Evolutionary conservation across 2,888 invertebrate species (phyloP).

Genomic region (Tineola bisselliella): DNA sequence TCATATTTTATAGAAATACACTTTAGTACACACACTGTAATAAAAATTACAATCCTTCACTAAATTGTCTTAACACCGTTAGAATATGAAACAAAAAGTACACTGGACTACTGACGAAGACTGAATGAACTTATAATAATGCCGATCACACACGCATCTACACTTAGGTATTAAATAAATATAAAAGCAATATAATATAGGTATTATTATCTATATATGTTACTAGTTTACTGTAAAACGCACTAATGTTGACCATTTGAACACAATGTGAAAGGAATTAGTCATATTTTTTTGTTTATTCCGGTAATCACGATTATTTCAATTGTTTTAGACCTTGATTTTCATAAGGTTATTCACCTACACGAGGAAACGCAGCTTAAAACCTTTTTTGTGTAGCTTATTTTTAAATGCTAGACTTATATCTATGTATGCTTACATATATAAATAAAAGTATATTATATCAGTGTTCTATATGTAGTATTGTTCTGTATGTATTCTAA

Average conservation of each 20-base stretch:
- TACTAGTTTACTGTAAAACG: neutral
- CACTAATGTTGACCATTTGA: neutral
- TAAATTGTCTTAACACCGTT: neutral
- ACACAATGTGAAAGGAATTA: constrained; percentile 5
- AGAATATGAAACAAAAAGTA: neutral
- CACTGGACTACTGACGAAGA: neutral
- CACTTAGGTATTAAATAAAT: constrained; percentile 2
- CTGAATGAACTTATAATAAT: constrained; percentile 1
- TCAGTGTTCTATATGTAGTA: too few species aligned
- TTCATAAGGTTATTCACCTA: neutral
- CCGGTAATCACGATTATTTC: constrained; percentile 6
- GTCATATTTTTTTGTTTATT: constrained; percentile 1
- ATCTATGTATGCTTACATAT: too few species aligned
- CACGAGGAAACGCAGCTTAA: neutral
- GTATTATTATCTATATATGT: constrained; percentile 6
- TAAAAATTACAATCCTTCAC: neutral
- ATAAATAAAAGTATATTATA: too few species aligned
- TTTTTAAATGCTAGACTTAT: neutral
- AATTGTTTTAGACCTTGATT: neutral
- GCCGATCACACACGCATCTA: neutral
- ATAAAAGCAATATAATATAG: neutral
- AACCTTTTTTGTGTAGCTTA: neutral
- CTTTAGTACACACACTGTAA: neutral
- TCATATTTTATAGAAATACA: neutral
- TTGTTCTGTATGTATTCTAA: too few species aligned